phyloP scores from a whole-genome alignment of 1,140 invertebrate genomes.

The Pseudomyrmex dendroicus region DNA sequence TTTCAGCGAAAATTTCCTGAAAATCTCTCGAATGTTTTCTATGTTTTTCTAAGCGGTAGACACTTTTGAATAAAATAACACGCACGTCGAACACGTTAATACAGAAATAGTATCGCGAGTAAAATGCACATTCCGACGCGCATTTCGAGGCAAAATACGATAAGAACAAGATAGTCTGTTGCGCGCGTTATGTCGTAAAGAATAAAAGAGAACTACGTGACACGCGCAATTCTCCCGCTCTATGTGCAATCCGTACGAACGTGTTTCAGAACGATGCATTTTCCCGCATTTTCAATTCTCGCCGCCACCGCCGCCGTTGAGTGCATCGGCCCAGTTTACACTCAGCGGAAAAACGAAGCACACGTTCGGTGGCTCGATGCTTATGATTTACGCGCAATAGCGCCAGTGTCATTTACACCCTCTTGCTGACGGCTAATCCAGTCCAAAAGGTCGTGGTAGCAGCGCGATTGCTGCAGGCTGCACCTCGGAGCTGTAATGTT shows the following conservation, averaged over 20 bases:
- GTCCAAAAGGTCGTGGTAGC: slow-evolving; percentile 66
- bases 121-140: background rate
- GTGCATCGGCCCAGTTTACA: background rate
- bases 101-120: background rate
- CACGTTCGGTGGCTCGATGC: slow-evolving; percentile 22
- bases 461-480: slow-evolving; percentile 51
- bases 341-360: slow-evolving; percentile 17
- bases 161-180: background rate
- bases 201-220: slow-evolving; percentile 2
- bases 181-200: background rate
- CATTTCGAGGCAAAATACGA: background rate
- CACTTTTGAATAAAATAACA: background rate
- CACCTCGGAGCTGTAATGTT: slow-evolving; percentile 6
- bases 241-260: background rate
- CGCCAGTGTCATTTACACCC: slow-evolving; percentile 79
- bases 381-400: slow-evolving; percentile 78
- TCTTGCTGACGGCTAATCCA: slow-evolving; percentile 75
- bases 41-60: no score
- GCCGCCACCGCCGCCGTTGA: background rate
- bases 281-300: slow-evolving; percentile 1
- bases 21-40: no score
- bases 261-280: background rate
- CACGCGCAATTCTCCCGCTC: background rate
- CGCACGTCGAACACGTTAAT: background rate
- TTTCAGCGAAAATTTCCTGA: no score